Conservation (phyloP, 2,113 vertebrate genomes). For the Pipra filicauda region DNA sequence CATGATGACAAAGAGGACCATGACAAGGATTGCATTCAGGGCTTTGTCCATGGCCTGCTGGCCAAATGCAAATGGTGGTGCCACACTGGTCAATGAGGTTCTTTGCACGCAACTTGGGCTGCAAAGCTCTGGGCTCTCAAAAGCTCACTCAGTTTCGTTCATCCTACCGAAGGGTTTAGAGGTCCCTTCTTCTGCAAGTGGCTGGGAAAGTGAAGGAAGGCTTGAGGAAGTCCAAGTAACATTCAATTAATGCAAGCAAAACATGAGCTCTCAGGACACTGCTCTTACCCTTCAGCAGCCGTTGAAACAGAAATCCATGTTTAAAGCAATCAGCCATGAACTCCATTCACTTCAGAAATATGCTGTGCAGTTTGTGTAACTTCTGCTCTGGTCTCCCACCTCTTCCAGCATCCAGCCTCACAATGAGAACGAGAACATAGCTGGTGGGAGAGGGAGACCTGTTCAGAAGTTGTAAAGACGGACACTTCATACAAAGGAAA, state of each 20-base stretch:
- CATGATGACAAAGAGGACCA: conserved; percentile 76
- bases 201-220: not conserved
- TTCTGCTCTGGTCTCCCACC: not conserved
- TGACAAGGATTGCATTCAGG: conserved; percentile 51
- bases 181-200: not conserved
- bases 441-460: not conserved
- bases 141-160: not conserved
- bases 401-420: not conserved
- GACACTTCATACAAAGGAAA: not conserved
- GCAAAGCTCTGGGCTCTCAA: not conserved
- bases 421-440: accelerated
- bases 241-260: not conserved
- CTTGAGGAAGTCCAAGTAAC: not conserved
- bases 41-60: conserved; percentile 52
- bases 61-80: conserved; percentile 10
- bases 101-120: not conserved
- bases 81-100: conserved; percentile 11
- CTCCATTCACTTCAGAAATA: not conserved
- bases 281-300: not conserved
- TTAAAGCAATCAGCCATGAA: not conserved
- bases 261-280: not conserved
- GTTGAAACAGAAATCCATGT: not conserved
- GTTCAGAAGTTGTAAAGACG: not conserved
- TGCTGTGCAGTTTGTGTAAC: not conserved
- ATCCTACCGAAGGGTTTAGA: not conserved